Evolutionary conservation across 2,888 invertebrate species (phyloP), one percentile per base, ranked within the genome.

Genomic region (Shargacucullia verbasci): DNA sequence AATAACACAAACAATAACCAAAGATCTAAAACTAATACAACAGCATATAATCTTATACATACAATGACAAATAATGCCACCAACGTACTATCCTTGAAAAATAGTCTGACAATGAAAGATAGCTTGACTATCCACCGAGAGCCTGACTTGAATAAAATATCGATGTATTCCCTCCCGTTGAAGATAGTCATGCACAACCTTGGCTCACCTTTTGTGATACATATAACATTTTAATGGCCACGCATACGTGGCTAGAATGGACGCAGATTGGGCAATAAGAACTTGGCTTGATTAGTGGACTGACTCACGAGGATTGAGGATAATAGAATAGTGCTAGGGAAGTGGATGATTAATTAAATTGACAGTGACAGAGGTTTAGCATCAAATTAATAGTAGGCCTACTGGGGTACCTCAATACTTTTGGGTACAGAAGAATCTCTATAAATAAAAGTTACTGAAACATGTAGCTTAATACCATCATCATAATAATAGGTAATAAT

Each of bases 91-190:
- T 59, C 77, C 77, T 79, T 78, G 78, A 60, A 40, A 66, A 55
- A 57, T 41, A 56, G 39, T n/a, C 48, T 71, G 69, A 77, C 78
- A 78, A 76, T 79, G 71, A 79, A 68, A 71, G 63, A 78, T 69
- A 54, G 48, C 64, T 59, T 31, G 34, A 41, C 62, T 60, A 45
- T 46, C 46, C 29, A 53, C 25, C 13, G 4, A n/a, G 25, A 1
- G 20, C 78, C 60, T 76, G 77, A 68, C 56, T 31, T 4, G 77
- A 64, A 78, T 78, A 76, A 68, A 55, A 62, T 74, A 62, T 68
- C 45, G 59, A 45, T 48, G 10, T 41, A 47, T 38, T 60, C 47
- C 61, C 54, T 60, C 47, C 61, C 54, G 12, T 40, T 8, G 59
- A 76, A 73, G 73, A 65, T 61, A 58, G 67, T 52, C 72, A 59